Base-by-base conservation (phyloP, 2,888 invertebrate species). In the Zootermopsis nevadensis region DNA sequence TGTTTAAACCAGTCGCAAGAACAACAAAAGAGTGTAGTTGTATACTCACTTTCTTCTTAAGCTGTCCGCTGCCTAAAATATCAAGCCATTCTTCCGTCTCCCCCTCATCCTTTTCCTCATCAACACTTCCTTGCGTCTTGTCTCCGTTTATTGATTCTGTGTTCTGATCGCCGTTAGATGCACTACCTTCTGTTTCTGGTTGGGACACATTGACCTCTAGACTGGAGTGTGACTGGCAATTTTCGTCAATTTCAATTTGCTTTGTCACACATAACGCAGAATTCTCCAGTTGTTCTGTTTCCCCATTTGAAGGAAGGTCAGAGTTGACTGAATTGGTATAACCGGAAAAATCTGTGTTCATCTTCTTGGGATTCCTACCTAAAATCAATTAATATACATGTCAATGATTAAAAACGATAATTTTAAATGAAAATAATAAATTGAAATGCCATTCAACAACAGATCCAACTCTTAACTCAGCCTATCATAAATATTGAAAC, bases 21-120 rank as follows among this genome's bases (percentile, higher is more conserved):
- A n/a, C n/a, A n/a, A n/a, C n/a, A n/a, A n/a, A n/a, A n/a, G n/a
- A n/a, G n/a, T n/a, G n/a, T 48, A 48, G 19, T 3, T 4, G 3
- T 19, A 19, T 48, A 77, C 85, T 84, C 82, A 92, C 91, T 89
- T 91, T 93, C 86, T 93, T 93, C 86, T 89, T 90, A 53, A 97
- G 89, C 84, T 95, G 93, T 38, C 95, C 95, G 89, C 94, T 96
- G 24, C 96, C 96, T 83, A 97, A 90, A 82, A 97, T 92, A 89
- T 96, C 96, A 86, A 95, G 91, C 92, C 94, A 94, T 86, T 94
- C 94, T 33, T 93, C 88, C n/a, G n/a, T n/a, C 69, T 88, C 87
- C 35, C 35, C 48, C 12, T 69, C n/a, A 22, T 74, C 74, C n/a
- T 74, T 38, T 8, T 24, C n/a, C 33, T 74, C n/a, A 24, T 74